Base-by-base conservation (phyloP, 2,797 vertebrate genomes). In the Sebastes hubbsi region DNA sequence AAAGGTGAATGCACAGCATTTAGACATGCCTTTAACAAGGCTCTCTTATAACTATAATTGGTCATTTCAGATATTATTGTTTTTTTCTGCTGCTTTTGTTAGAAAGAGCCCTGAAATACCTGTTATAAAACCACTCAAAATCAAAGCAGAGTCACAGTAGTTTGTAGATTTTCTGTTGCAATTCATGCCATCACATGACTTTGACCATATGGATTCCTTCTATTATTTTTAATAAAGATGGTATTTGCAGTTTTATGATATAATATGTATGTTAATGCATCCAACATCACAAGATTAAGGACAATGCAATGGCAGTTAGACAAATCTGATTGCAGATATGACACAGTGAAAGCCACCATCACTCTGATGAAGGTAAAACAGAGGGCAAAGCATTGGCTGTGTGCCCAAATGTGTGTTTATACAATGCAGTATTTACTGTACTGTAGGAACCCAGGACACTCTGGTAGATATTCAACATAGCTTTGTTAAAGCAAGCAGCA, bases 191-290 rank as follows among this genome's bases (percentile, higher is more conserved):
- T 75, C 24, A 32, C 6, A 16, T 7, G n/a, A 8, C 59, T 24
- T 18, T 20, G 20, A 59, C 20, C 59, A 22, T 5, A 22, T 14
- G 6, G 60, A 20, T 38, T 55, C 27, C 7, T 6, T 70, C 32
- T 18, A 55, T 58, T 65, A 9, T 69, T 54, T 75, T 25, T 18
- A 22, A 30, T 5, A n/a, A 56, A 69, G 49, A 9, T 58, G 13
- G 2, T 32, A 42, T 42, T 34, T 81, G 30, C 66, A 25, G 30
- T 20, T 72, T n/a, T 77, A 11, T 52, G 36, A 18, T 55, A 36
- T 25, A 77, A 83, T 78, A 85, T 85, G 87, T 78, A 87, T 52
- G 27, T 29, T 74, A 87, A 84, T 78, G 75, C 55, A 3, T 16
- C 18, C 52, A 42, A 25, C 62, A 55, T 49, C 6, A 42, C 20